These are phyloP conservation scores for Tupiocoris notatus DNA, from an alignment of 2,888 invertebrate species.

Conservation along the genomic window DNA sequence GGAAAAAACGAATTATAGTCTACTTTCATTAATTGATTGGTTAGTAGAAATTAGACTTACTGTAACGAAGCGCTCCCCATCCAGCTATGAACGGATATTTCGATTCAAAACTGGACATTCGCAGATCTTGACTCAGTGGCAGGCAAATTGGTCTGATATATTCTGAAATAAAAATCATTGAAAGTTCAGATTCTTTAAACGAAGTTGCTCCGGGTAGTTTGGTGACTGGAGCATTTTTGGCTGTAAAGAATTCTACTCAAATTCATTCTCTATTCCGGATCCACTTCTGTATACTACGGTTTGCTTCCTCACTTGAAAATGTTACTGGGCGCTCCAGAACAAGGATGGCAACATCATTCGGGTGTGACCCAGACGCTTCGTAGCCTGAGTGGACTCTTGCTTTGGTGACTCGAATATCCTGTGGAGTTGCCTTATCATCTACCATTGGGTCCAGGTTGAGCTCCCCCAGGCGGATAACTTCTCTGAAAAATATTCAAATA, in stretches of 20 bases:
- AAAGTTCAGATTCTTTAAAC: no score
- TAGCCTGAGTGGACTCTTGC: slow-evolving; percentile 40
- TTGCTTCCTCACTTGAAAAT: slow-evolving; percentile 62
- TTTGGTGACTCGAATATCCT: slow-evolving; percentile 40
- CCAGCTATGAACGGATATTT: slow-evolving; percentile 73
- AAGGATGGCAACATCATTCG: slow-evolving; percentile 46
- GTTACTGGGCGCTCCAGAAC: slow-evolving; percentile 56
- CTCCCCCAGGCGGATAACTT: slow-evolving; percentile 44
- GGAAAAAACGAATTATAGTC: no score
- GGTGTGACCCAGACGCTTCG: background rate
- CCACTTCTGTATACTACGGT: background rate
- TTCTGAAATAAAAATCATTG: no score
- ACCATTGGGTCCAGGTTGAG: slow-evolving; percentile 38
- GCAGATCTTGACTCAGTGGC: slow-evolving; percentile 61
- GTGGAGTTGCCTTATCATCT: slow-evolving; percentile 42
- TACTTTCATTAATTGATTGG: no score
- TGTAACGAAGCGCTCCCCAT: slow-evolving; percentile 73
- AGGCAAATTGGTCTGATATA: slow-evolving; percentile 66
- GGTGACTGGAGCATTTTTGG: no score
- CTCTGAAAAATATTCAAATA: slow-evolving; percentile 43
- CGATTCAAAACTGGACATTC: slow-evolving; percentile 60
- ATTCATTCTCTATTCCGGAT: slow-evolving; percentile 28
- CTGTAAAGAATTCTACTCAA: slow-evolving; percentile 63
- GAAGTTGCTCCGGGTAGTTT: no score
- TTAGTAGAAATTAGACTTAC: slow-evolving; percentile 59